A percentile compares a stretch with the other conserved stretches of the same genome.
Conservation (phyloP, 2,797 vertebrate genomes). For the Malacoctenus gilli region DNA sequence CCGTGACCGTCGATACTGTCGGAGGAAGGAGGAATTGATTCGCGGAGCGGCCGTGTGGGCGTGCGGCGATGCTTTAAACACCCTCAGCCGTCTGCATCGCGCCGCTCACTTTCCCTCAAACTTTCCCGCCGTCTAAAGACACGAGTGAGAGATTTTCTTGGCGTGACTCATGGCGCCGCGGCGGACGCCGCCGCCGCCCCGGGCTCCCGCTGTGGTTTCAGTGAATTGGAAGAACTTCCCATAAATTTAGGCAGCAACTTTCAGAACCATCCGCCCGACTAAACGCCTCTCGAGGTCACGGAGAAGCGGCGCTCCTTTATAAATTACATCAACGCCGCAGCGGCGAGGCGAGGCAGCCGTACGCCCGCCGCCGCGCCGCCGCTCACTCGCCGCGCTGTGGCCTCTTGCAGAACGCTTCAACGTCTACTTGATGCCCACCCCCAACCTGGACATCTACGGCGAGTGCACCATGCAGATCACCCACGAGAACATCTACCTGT, state of each 20-base stretch:
- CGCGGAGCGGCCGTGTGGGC: slow-evolving; percentile 20
- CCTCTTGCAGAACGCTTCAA: slow-evolving; percentile 91
- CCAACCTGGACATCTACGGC: slow-evolving; percentile 98
- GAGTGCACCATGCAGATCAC: slow-evolving; percentile 99
- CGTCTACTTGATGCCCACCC: slow-evolving; percentile 98
- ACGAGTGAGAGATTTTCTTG: neutral
- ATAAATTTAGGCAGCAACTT: neutral
- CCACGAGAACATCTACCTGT: slow-evolving; percentile 99
- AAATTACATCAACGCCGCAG: neutral
- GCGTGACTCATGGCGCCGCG: neutral
- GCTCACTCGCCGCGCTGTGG: too few species aligned
- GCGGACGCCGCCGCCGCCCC: neutral
- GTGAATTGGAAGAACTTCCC: neutral
- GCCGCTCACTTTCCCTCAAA: neutral
- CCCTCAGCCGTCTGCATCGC: slow-evolving; percentile 1
- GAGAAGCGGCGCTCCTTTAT: neutral
- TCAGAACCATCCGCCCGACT: neutral
- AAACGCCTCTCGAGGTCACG: neutral
- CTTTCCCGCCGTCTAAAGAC: neutral
- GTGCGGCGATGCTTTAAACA: slow-evolving; percentile 23
- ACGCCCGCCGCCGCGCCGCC: too few species aligned
- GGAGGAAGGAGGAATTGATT: neutral
- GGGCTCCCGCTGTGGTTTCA: neutral
- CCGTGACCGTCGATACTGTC: neutral
- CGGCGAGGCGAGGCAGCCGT: too few species aligned